Conservation (phyloP, 2,113 vertebrate genomes). For the Alexandromys fortis region DNA sequence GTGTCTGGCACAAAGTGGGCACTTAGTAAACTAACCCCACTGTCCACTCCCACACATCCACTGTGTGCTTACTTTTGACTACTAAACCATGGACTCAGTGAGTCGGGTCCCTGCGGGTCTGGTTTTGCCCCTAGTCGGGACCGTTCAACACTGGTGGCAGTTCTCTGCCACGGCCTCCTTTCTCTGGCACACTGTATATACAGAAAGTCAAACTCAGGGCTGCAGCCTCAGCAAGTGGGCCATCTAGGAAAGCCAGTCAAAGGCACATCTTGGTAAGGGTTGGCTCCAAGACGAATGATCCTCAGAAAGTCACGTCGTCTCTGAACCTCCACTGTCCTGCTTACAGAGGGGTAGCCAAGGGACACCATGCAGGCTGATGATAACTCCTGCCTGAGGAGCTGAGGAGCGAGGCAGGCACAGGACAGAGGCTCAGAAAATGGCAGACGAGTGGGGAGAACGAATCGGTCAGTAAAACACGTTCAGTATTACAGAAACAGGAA, state of each 20-base stretch:
- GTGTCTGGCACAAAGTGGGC: not conserved
- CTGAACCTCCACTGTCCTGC: not conserved
- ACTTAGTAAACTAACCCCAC: not conserved
- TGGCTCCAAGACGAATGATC: not conserved
- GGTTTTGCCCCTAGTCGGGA: not conserved
- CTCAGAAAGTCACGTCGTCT: not conserved
- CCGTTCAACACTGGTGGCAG: not conserved
- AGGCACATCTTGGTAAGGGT: not conserved
- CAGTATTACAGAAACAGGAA: conserved; percentile 21
- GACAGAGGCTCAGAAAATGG: not conserved
- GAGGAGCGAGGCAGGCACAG: not conserved
- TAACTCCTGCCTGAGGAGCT: not conserved
- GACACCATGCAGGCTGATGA: not conserved
- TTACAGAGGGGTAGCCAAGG: not conserved
- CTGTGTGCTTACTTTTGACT: not conserved
- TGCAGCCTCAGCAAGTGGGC: not conserved
- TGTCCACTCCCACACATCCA: rapidly evolving
- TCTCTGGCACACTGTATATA: not conserved
- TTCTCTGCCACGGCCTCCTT: not conserved
- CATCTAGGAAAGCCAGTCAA: not conserved
- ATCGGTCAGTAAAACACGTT: not conserved
- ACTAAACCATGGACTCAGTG: not conserved
- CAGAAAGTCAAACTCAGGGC: not conserved
- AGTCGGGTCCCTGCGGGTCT: not conserved
- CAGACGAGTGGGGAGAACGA: not conserved